Evolutionary conservation across 2,797 vertebrate genomes (phyloP).

Genomic region (Malurus splendens): DNA sequence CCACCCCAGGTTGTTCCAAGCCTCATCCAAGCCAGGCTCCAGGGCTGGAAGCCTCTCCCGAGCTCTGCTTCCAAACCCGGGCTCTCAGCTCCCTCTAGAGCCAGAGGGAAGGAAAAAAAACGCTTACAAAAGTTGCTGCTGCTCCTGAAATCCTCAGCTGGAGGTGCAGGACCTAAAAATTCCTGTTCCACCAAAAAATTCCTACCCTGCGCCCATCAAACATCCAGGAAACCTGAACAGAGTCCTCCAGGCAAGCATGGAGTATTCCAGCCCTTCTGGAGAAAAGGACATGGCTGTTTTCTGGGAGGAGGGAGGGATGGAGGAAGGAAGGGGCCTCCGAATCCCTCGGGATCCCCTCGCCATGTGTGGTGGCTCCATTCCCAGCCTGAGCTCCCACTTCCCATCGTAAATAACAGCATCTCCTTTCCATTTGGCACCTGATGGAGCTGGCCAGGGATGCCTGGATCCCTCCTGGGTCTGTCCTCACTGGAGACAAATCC

Average conservation of each 20-base stretch:
- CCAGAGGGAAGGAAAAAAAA: neutral
- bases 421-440: neutral
- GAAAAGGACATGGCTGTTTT: neutral
- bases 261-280: neutral
- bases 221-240: neutral
- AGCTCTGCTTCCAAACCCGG: neutral
- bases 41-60: neutral
- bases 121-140: neutral
- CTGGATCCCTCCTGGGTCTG: neutral
- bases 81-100: conserved; percentile 33
- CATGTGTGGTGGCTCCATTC: neutral
- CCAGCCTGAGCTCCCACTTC: neutral
- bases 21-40: neutral
- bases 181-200: neutral
- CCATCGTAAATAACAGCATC: neutral
- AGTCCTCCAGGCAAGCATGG: fast-evolving
- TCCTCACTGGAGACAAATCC: neutral
- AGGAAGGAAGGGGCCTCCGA: neutral
- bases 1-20: neutral
- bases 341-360: neutral
- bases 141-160: neutral
- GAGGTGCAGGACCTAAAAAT: neutral
- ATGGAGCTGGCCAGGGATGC: fast-evolving
- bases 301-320: neutral
- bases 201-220: fast-evolving